Evolutionary conservation across 2,113 vertebrate species (phyloP).

Genomic region (Peromyscus leucopus): DNA sequence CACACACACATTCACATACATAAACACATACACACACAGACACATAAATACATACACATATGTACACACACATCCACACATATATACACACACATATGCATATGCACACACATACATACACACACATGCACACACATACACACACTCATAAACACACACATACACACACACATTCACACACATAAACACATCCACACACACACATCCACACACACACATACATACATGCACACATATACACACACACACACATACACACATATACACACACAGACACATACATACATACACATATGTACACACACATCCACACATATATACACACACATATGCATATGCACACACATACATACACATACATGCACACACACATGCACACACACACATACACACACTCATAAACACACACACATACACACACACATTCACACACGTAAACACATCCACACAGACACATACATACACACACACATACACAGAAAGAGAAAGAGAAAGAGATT

Average conservation of each 20-base stretch:
- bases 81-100: too few relatives aligned
- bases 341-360: background rate
- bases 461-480: fast-evolving
- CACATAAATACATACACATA: background rate
- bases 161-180: background rate
- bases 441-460: too few relatives aligned
- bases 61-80: background rate
- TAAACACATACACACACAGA: too few relatives aligned
- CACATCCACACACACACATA: fast-evolving
- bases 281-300: too few relatives aligned
- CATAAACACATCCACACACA: background rate
- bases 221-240: fast-evolving
- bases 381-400: background rate
- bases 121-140: fast-evolving
- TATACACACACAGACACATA: background rate
- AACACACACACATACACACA: background rate
- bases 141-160: background rate
- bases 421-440: too few relatives aligned
- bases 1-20: too few relatives aligned
- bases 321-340: too few relatives aligned
- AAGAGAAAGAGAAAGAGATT: background rate
- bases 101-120: too few relatives aligned
- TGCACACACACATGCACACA: background rate
- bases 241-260: background rate
- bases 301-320: background rate